These are phyloP conservation scores for Chrysemys picta DNA, from an alignment of 2,113 vertebrate genomes.

Conservation along the genomic window DNA sequence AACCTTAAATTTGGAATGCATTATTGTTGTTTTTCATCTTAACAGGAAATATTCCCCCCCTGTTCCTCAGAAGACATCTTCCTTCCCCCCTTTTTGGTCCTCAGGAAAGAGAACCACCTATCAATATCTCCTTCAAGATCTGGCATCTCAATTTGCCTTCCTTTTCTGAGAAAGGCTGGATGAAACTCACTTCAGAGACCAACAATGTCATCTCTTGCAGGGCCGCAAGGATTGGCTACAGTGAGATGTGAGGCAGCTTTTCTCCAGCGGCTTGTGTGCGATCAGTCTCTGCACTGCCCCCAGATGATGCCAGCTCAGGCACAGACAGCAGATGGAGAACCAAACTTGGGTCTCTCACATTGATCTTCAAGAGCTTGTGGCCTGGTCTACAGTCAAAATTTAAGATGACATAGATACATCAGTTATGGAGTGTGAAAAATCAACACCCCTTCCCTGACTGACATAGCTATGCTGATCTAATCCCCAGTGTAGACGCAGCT, in stretches of 20 bases:
- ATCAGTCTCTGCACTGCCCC: neutral
- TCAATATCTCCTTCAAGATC: neutral
- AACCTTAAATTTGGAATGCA: slow-evolving; percentile 40
- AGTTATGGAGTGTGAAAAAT: neutral
- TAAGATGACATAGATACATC: neutral
- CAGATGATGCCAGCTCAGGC: neutral
- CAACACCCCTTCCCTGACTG: neutral
- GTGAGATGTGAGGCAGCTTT: neutral
- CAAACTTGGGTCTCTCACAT: neutral
- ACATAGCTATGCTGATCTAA: neutral
- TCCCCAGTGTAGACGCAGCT: neutral
- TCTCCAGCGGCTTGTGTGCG: neutral
- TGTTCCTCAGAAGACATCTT: neutral
- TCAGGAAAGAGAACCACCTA: neutral
- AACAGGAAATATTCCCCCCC: neutral
- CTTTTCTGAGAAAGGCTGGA: neutral
- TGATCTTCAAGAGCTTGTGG: neutral
- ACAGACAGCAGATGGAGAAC: neutral
- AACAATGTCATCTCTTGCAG: neutral
- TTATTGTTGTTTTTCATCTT: slow-evolving; percentile 15
- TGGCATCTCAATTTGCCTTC: neutral
- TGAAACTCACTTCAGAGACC: neutral
- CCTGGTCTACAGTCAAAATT: neutral
- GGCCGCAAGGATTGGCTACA: neutral
- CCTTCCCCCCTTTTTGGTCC: neutral